Percentiles rank a stretch among this genome's conserved stretches.
phyloP scores from a whole-genome alignment of 2,797 vertebrate species.

The Chloroceryle inda region DNA sequence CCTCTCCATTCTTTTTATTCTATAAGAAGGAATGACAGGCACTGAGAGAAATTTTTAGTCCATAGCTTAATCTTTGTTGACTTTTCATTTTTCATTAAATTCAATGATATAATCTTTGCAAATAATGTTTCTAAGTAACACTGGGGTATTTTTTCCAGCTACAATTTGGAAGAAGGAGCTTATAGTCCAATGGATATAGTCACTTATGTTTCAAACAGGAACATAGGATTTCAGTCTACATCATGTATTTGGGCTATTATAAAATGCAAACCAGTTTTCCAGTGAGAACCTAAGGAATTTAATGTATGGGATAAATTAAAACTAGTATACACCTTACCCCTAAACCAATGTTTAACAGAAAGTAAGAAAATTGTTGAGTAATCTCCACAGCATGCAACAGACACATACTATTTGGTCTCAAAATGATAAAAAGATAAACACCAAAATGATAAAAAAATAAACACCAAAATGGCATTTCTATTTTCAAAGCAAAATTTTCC shows the following conservation, averaged over 20 bases:
- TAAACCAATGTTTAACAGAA: not conserved
- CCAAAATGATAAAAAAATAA: not conserved
- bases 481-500: not conserved
- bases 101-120: not conserved
- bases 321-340: not conserved
- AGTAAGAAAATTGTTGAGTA: not conserved
- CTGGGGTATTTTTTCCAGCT: rapidly evolving
- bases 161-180: not conserved
- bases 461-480: not conserved
- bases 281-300: not conserved
- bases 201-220: not conserved
- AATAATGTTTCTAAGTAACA: not conserved
- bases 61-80: not conserved
- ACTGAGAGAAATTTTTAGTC: not conserved
- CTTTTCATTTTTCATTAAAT: not conserved
- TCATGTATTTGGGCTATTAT: not conserved
- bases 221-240: not conserved
- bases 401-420: not conserved
- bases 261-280: not conserved
- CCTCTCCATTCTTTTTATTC: not conserved
- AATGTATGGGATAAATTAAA: not conserved
- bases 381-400: not conserved
- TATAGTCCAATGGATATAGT: not conserved
- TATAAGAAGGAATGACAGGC: not conserved
- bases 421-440: not conserved